phyloP scores from a whole-genome alignment of 2,797 vertebrate species.

The Anguilla megastoma region DNA sequence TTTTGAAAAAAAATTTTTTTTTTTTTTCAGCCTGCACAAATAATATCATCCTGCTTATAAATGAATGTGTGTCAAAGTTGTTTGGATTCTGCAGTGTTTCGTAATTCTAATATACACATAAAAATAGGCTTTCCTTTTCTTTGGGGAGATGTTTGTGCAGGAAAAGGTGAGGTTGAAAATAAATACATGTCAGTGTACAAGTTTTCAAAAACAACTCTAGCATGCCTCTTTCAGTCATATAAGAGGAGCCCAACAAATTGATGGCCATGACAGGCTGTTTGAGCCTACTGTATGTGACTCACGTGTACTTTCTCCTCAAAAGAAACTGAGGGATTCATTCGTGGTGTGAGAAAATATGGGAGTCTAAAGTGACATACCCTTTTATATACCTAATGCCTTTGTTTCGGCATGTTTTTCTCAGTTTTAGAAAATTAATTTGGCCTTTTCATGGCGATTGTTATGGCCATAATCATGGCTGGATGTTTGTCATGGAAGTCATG shows the following conservation, averaged over 20 bases:
- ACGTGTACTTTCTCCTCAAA: neutral
- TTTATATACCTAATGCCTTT: neutral
- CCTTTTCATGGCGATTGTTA: neutral
- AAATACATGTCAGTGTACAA: neutral
- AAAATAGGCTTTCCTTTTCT: neutral
- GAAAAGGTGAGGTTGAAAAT: neutral
- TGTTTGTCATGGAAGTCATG: too few species aligned
- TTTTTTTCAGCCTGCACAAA: too few species aligned
- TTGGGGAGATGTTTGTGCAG: neutral
- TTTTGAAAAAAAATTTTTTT: neutral
- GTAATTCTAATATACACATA: neutral
- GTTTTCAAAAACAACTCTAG: constrained; percentile 1
- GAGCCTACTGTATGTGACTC: neutral
- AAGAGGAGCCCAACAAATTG: neutral
- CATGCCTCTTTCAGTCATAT: too few species aligned
- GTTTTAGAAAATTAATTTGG: neutral
- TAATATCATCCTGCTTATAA: neutral
- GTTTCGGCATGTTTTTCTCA: neutral
- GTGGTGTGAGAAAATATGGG: neutral
- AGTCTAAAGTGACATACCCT: neutral
- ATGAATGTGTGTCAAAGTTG: neutral
- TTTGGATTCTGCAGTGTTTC: neutral
- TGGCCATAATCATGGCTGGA: neutral
- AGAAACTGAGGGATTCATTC: neutral
- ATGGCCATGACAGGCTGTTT: constrained; percentile 1